phyloP scores from a whole-genome alignment of 2,113 vertebrate genomes.

The Myiagra hebetior region DNA sequence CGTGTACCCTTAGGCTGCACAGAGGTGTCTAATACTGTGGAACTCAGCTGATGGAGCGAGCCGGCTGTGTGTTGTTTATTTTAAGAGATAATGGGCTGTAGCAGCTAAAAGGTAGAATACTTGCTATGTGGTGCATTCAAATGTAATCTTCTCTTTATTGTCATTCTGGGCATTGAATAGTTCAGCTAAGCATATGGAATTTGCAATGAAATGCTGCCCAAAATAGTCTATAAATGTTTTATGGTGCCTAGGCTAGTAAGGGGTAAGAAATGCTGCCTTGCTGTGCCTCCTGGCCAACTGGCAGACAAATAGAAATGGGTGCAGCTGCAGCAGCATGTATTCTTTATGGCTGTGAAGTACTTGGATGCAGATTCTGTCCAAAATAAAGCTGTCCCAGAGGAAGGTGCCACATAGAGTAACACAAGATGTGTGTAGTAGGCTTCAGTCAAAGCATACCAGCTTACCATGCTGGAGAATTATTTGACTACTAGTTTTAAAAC shows the following conservation, averaged over 20 bases:
- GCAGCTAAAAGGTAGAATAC: neutral
- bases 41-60: neutral
- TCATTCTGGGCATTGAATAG: slow-evolving; percentile 12
- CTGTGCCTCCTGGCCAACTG: neutral
- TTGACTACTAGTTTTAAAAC: neutral
- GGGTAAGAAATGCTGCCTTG: neutral
- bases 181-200: slow-evolving; percentile 44
- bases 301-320: neutral
- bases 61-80: neutral
- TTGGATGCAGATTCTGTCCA: neutral
- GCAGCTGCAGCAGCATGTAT: neutral
- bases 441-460: neutral
- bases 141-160: slow-evolving; percentile 24
- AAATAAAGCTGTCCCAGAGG: neutral
- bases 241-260: slow-evolving; percentile 1
- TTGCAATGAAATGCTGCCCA: neutral
- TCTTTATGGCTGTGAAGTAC: neutral
- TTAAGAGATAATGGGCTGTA: neutral
- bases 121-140: neutral
- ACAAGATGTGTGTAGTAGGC: neutral
- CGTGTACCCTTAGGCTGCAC: neutral
- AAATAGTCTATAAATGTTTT: slow-evolving; percentile 26
- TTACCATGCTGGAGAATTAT: neutral
- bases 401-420: neutral
- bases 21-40: neutral